Evolutionary conservation across 2,888 invertebrate genomes (phyloP), one percentile per base, ranked within the genome.

Genomic region (Drepana falcataria): DNA sequence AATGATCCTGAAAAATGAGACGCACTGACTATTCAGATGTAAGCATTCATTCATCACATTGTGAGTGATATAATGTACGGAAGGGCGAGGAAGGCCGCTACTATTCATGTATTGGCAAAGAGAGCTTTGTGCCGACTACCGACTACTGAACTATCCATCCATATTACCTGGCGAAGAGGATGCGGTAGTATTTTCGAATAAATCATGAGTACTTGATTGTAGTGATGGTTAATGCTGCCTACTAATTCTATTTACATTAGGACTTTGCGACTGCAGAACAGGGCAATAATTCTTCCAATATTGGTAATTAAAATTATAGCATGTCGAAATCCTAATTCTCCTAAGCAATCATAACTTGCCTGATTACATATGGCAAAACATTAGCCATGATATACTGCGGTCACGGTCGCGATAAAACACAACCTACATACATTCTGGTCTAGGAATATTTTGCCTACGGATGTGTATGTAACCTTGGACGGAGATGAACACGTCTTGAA

Each of bases 1-100:
- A 77, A 77, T 73, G 75, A 78, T 65, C 71, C 65, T 79, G 71
- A 78, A 78, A 79, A 81, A 80, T 75, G 75, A 78, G 73, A 79
- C 76, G 75, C 71, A 72, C 64, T 60, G 68, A 65, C 77, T 77
- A 85, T 85, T 81, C 76, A 81, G 71, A 66, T 63, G 66, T 44
- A 44, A 9, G 67, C 63, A 71, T 65, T 77, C 78, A 84, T 85
- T 85, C 81, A 86, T 77, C 59, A 73, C 77, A 80, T 79, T 79
- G 75, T 75, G 70, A 73, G 63, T 68, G 68, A 68, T 73, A 86
- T 83, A 87, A 84, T 86, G 79, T 75, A 69, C 75, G 83, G 76
- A 81, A 80, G 83, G 89, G 89, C 77, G 70, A 73, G 81, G 85
- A 86, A 88, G 88, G 90, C 80, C 88, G 79, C 61, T 58, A 65